Conservation (phyloP, 2,797 vertebrate genomes). For the Anas capensis region DNA sequence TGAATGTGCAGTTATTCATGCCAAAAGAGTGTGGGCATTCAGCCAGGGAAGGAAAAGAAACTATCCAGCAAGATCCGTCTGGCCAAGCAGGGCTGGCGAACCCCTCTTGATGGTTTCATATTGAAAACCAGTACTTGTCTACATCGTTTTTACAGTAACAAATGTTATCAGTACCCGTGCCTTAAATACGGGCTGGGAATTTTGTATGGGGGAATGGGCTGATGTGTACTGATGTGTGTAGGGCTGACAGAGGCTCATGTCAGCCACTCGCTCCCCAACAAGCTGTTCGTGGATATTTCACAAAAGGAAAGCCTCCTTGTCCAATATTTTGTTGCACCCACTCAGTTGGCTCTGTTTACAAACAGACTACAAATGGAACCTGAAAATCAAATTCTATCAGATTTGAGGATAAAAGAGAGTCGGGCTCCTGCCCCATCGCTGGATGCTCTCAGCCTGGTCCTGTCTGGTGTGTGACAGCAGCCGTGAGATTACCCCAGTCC, state of each 20-base stretch:
- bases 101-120: neutral
- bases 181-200: neutral
- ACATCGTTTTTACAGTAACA: neutral
- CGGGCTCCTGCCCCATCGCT: accelerated
- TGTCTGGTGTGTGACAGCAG: accelerated
- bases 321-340: neutral
- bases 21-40: neutral
- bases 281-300: accelerated
- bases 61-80: accelerated
- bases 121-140: neutral
- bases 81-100: neutral
- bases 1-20: neutral
- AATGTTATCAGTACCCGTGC: accelerated
- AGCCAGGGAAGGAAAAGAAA: neutral
- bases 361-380: neutral
- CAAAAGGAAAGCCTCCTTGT: neutral
- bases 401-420: neutral
- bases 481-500: neutral
- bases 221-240: accelerated
- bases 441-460: neutral
- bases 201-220: neutral
- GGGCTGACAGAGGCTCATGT: accelerated
- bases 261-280: accelerated
- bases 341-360: neutral
- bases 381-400: neutral